Evolutionary conservation across 2,888 invertebrate genomes (phyloP).

Genomic region (Drosophila monieri): DNA sequence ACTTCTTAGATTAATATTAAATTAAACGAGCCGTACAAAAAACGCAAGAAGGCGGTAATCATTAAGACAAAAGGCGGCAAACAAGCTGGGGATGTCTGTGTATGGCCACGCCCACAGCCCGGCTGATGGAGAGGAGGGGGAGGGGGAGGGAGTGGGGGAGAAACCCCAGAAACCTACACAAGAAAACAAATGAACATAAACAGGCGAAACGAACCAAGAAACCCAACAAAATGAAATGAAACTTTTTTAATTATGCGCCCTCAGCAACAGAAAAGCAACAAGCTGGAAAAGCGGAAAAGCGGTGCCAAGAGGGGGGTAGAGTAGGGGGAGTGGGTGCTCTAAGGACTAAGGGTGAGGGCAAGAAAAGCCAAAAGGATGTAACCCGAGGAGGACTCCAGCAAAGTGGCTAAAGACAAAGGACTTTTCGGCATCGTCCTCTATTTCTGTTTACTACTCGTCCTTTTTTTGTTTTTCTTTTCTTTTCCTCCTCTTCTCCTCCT

Average conservation of each 20-base stretch:
- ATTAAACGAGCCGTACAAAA: conserved; percentile 82
- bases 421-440: conserved; percentile 45
- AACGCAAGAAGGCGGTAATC: conserved; percentile 75
- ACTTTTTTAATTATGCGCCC: conserved; percentile 83
- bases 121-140: not conserved
- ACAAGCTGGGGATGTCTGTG: conserved; percentile 25
- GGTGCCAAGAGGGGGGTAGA: conserved; percentile 6
- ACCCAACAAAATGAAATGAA: conserved; percentile 83
- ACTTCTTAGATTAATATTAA: conserved; percentile 80
- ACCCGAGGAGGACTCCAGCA: conserved; percentile 45
- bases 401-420: conserved; percentile 78
- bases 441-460: conserved; percentile 24
- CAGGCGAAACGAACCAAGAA: conserved; percentile 82
- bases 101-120: conserved; percentile 12
- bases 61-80: conserved; percentile 63
- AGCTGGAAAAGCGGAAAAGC: conserved; percentile 40
- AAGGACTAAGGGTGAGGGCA: conserved; percentile 4
- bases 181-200: conserved; percentile 77
- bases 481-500: not conserved
- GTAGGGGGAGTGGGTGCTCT: conserved; percentile 1
- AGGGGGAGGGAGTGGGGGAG: conserved; percentile 17
- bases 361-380: conserved; percentile 47
- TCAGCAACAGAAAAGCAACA: conserved; percentile 41
- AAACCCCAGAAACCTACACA: conserved; percentile 68
- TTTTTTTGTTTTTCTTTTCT: too few relatives aligned